Evolutionary conservation across 2,113 vertebrate species (phyloP), one percentile per base, ranked within the genome.

Genomic region (Eurypyga helias): DNA sequence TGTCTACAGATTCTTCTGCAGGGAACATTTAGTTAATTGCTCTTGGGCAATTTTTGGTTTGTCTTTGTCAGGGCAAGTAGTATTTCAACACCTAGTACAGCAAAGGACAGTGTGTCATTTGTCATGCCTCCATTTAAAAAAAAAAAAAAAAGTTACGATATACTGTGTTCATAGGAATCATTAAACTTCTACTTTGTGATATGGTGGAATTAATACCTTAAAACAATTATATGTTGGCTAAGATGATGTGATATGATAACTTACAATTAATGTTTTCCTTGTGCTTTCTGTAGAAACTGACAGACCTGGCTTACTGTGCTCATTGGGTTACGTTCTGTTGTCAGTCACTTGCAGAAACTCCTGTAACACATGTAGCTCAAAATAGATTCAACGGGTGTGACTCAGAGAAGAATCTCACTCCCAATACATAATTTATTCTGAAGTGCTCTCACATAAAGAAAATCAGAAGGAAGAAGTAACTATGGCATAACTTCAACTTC

Each of bases 21-120:
- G 64, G 83, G 77, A 91, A 94, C 72, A 86, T 60, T 80, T 80
- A 93, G 51, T 61, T 95, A 97, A 97, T 91, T 88, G 29, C 72
- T 93, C 58, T 96, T 89, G 57, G 16, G 12, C 52, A 94, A 95
- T 54, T 91, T 93, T 31, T 72, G 61, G 67, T 91, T 96, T 93
- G 80, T 95, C 88, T 64, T 95, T 48, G 5, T 23, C 16, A 46
- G 55, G 26, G 55, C 87, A 92, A 73, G 38, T 34, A 65, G 13
- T 57, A 8, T 55, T 81, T 96, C 88, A 77, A 94, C 87, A 57
- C 65, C 91, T 96, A 62, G 76, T 33, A 19, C 14, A 91, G 75
- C 49, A 60, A 89, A 55, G 58, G 78, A 83, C 54, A 75, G 58
- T 7, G 16, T 93, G 61, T 71, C 78, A 76, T 46, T 69, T 83